Conservation (phyloP, 1,140 invertebrate species). For the Drosophila suzukii region DNA sequence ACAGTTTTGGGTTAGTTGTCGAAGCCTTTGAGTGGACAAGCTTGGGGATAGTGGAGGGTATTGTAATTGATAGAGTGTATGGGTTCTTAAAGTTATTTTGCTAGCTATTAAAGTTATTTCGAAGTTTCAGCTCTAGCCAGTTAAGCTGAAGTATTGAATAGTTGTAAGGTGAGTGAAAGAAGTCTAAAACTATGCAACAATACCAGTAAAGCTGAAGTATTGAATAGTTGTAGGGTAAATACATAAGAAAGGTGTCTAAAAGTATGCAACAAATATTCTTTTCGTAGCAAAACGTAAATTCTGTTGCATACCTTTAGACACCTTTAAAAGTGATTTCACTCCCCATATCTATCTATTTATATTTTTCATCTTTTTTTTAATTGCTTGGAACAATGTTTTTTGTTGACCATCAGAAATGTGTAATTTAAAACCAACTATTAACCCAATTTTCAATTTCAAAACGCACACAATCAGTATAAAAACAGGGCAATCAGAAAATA, state of each 20-base stretch:
- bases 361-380: no score
- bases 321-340: no score
- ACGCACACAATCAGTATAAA: constrained; percentile 8
- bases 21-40: constrained; percentile 32
- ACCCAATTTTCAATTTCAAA: constrained; percentile 26
- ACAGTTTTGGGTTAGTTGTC: constrained; percentile 74
- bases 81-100: constrained; percentile 21
- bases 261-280: no score
- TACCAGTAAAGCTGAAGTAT: no score
- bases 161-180: no score
- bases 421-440: constrained; percentile 16
- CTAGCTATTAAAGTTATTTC: constrained; percentile 10
- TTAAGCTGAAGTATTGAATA: no score
- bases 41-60: neutral
- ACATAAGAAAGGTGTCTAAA: no score
- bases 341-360: no score
- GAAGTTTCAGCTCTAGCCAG: neutral
- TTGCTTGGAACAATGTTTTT: neutral
- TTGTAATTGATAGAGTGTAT: constrained; percentile 33
- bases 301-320: no score
- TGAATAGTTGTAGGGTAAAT: no score
- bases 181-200: no score
- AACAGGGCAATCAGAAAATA: constrained; percentile 15
- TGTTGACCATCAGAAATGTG: neutral
- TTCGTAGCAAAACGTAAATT: no score